Base-by-base conservation (phyloP, 1,140 invertebrate genomes). In the Nautilus pompilius region DNA sequence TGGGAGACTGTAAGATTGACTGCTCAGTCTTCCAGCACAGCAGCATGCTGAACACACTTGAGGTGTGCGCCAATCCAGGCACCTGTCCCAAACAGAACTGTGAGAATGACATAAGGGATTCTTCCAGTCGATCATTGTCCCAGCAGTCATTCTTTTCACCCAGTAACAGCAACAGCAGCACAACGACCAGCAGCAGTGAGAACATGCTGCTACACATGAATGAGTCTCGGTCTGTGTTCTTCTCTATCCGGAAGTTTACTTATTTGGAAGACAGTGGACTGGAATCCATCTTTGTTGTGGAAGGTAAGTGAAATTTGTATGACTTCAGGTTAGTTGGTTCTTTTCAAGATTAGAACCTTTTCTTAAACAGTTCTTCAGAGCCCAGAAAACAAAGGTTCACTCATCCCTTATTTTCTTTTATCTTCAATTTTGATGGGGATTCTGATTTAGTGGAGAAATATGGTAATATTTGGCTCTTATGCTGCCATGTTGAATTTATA, bases 161-260 rank as follows among this genome's bases (percentile, higher is more conserved):
- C 22, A 72, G 73, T 33, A 79, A 73, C 55, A 79, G 77, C 66
- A 69, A 71, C 56, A 66, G 68, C 28, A 73, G 72, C 51, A 73
- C 70, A 28, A 70, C 74, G 45, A 75, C 71, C 24, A 76, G 73
- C 55, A 75, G 72, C 53, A 76, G 75, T 65, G 73, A 74, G 33
- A 78, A 79, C 15, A 79, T 76, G 24, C 22, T 53, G 15, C 49
- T 81, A 34, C 73, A 80, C 48, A 73, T 75, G 5, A 80, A 79
- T 63, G 71, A 80, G 56, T 69, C 78, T 32, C 71, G 75, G 58
- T 80, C 78, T 29, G 73, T 81, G 5, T 80, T 79, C 8, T 79
- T 75, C 41, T 79, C 77, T 26, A 70, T 79, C 17, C 62, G 78
- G 20, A 74, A 70, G 53, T 81, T 74, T 62, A 70, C 71, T n/a